phyloP scores from a whole-genome alignment of 2,797 vertebrate species.

The Centropyge bicolor region DNA sequence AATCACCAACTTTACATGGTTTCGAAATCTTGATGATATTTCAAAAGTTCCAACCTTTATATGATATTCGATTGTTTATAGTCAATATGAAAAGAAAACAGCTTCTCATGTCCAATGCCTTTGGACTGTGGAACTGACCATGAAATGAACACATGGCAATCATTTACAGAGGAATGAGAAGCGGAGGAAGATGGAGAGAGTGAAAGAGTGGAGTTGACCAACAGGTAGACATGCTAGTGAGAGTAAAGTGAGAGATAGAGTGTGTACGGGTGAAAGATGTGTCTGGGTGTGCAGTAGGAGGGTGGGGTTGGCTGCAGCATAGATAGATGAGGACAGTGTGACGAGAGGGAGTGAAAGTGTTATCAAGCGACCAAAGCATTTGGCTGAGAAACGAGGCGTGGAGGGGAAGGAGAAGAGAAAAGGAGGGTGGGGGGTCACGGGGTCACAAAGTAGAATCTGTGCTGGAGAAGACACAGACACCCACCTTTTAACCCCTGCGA shows the following conservation, averaged over 20 bases:
- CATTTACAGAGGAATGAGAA: slow-evolving; percentile 43
- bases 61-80: not conserved
- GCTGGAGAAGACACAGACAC: slow-evolving; percentile 78
- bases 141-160: slow-evolving; percentile 38
- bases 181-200: slow-evolving; percentile 32
- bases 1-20: not conserved
- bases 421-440: slow-evolving; percentile 54
- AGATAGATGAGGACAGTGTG: slow-evolving; percentile 71
- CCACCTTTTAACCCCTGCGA: slow-evolving; percentile 71
- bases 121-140: not conserved
- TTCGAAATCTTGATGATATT: not conserved
- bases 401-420: slow-evolving; percentile 52
- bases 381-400: slow-evolving; percentile 66
- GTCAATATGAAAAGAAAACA: not conserved
- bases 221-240: slow-evolving; percentile 20
- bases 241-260: slow-evolving; percentile 9
- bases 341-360: slow-evolving; percentile 62
- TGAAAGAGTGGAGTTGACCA: not conserved
- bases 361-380: slow-evolving; percentile 71
- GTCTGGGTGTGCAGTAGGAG: slow-evolving; percentile 31
- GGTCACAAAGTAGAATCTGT: slow-evolving; percentile 72
- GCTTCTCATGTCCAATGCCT: not conserved
- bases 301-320: slow-evolving; percentile 50
- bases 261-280: slow-evolving; percentile 25
- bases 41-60: slow-evolving; percentile 8